Base-by-base conservation (phyloP, 2,797 vertebrate genomes). In the Rallus crepitans region DNA sequence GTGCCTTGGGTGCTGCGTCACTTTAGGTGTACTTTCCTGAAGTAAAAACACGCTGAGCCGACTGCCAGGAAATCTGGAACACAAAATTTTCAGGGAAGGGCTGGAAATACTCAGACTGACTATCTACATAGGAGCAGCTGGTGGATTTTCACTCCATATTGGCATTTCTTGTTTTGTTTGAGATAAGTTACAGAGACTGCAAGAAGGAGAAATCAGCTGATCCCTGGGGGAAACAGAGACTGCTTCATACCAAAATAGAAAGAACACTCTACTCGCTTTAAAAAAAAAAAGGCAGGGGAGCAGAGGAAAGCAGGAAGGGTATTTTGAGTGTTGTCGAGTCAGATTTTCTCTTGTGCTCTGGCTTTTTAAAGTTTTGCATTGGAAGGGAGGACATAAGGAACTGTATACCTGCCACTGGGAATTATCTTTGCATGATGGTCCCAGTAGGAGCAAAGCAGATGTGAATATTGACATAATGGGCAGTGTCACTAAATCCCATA, bases 51-150 rank as follows among this genome's bases (percentile, higher is more conserved):
- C 28, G 1, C 57, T 64, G 56, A 96, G 50, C 12, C 33, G 92
- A 75, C 48, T 56, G 12, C 42, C 87, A 42, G 72, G n/a, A 91
- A 93, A 93, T 72, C 78, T 84, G 73, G 86, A 95, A 90, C 52
- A 60, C 7, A 56, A 94, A 89, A 69, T 84, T 93, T 87, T 39
- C 63, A 93, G 56, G 50, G 20, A 52, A 82, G 11, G 48, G 35
- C 48, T 90, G 45, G 23, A 78, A 76, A 83, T 47, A 69, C 7
- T 87, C 25, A 57, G 42, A 6, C 47, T 42, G 40, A 17, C 79
- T 87, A 48, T 66, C 87, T 90, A n/a, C 55, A 87, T 28, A 83
- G 71, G 28, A 94, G 35, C 64, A 93, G 65, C 37, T 86, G 37
- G 40, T 78, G 55, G 21, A 88, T 90, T 95, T 90, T 78, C 40